Base-by-base conservation (phyloP, 2,113 vertebrate species). In the Indri indri region DNA sequence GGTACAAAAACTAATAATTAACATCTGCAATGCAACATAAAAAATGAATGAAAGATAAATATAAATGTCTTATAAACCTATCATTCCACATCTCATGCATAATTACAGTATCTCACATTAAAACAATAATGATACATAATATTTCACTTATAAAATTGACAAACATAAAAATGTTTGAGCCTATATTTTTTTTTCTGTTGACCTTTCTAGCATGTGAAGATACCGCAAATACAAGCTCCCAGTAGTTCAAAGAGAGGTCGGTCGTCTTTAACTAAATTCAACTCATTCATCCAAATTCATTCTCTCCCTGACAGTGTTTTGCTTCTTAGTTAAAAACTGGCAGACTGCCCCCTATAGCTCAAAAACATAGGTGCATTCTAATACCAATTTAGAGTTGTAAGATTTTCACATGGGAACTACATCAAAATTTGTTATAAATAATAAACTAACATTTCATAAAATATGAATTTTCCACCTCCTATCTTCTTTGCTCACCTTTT, bases 31-130 rank as follows among this genome's bases (percentile, higher is more conserved):
- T 73, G 32, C 20, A 86, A 71, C 16, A 74, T 27, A 30, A 91
- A 91, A 73, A 93, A 94, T 70, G 27, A 89, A 50, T 90, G 74
- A 96, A 42, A 27, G 5, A 52, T 52, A 84, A 85, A 80, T 70
- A 57, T 90, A 84, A 77, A 74, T 59, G 11, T n/a, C 20, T 74
- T 76, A 54, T 86, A 54, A 91, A 59, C 20, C 34, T 87, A 40
- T 66, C 18, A 86, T 86, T 91, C 52, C 25, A 80, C 59, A 8
- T 81, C 54, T 94, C 80, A 47, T 90, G 70, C 34, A 89, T 66
- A 93, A 96, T 93, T 86, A 86, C 27, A 87, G 57, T 22, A 74
- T 40, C 66, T 63, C n/a, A 17, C 25, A 47, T 86, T 57, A 73
- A 94, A 81, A 86, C 27, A 73, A 93, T 65, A 81, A 57, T 90